Evolutionary conservation across 1,140 invertebrate species (phyloP), one percentile per base, ranked within the genome.

Genomic region (Coptotermes formosanus): DNA sequence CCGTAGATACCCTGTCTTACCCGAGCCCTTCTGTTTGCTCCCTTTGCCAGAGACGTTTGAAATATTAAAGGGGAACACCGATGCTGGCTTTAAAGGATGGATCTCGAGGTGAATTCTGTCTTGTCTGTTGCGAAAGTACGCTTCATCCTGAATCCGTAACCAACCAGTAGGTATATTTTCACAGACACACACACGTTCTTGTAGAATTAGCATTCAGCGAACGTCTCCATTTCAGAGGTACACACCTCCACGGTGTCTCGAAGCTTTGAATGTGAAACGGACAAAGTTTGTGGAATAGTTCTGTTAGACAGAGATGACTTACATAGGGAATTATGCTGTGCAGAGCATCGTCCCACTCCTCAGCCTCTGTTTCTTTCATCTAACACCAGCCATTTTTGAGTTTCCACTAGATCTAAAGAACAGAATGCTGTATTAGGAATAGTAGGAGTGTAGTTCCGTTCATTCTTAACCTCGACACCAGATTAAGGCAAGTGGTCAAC

Each of bases 211-310:
- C 64, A 75, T 75, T 75, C 64, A 30, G 64, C 30, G 64, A 75
- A 25, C 64, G 64, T n/a, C n/a, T 25, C 64, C 3, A 75, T 75
- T 75, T 75, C 64, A 30, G 64, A 30, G n/a, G 25, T 75, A 25
- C 25, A 75, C 64, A 75, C 21, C 59, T 64, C 59, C 16, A 64
- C 19, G 52, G 14, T n/a, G 64, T 75, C 38, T 38, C 64, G 64
- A 75, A n/a, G 64, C 64, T 75, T 75, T 30, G 64, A n/a, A 75
- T 75, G 25, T 75, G 64, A 75, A 75, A 30, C 64, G 64, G 64
- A 64, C 16, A 23, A 75, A 2, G n/a, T 75, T 75, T 30, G 25
- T 75, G 7, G 25, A 75, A 75, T n/a, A 75, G 64, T 75, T 75
- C 64, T 75, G 64, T 30, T 75, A 2, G 25, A 75, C n/a, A 25